Base-by-base conservation (phyloP, 2,113 vertebrate genomes). In the Muntiacus reevesi region DNA sequence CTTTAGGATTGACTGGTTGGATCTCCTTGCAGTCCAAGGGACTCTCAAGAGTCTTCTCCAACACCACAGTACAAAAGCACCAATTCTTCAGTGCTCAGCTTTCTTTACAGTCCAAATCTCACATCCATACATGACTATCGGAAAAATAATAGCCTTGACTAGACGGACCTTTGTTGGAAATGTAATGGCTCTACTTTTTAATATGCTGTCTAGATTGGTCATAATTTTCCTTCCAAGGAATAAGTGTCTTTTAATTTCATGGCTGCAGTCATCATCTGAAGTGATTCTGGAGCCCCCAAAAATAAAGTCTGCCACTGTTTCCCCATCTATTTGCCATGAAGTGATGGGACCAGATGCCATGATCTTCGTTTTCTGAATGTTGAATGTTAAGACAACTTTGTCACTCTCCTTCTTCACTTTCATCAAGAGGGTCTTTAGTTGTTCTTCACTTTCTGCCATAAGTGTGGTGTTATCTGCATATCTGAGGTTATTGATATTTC, bases 191-290 rank as follows among this genome's bases (percentile, higher is more conserved):
- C 17, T 71, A 17, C n/a, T 71, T 36, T 71, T 71, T 36, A 36
- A 71, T 36, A 71, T 71, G n/a, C 17, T 67, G 15, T 64, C 30
- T n/a, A n/a, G 15, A 15, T 33, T 64, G 30, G 17, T 71, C 64
- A 36, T 71, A 71, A 71, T 9, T 71, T 64, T 64, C 30, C 30
- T 64, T 36, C 17, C n/a, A 36, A 71, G 64, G n/a, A 71, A n/a
- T 21, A 71, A 71, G 8, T 5, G 9, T 36, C 9, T 71, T 36
- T 71, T 71, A 71, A 71, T 36, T 71, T 71, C 5, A 71, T 21
- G n/a, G n/a, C n/a, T 0, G 0, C 0, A 19, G 17, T 71, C n/a
- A 71, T 21, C n/a, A 71, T 36, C 64, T 71, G 64, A 9, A 36
- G n/a, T 36, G n/a, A 71, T 71, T 71, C 11, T 71, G 64, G 64